Evolutionary conservation across 92 coral and sea anemone genomes (phyloP), one percentile per base, ranked within the genome.

Genomic region (Metridium senile): DNA sequence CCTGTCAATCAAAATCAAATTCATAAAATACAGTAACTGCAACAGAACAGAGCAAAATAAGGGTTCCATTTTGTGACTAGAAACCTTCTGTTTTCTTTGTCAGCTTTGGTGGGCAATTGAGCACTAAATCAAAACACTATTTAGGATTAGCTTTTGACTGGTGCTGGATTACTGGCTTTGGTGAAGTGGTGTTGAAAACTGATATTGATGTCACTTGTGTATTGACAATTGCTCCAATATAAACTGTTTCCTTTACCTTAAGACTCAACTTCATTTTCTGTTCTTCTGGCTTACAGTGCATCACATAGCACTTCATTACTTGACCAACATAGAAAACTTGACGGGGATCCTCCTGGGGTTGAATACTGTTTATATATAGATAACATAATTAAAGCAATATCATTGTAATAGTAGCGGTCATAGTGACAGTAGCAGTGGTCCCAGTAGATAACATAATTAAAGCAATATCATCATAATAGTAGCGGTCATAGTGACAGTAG

Each of bases 301-400:
- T 20, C 2, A 96, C 92, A 76, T 89, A 84, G 56, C 99, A 96
- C 29, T 86, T 62, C 66, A 96, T 75, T 26, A 96, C 99, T 74
- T 96, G 99, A 10, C 99, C 99, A 46, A 89, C 66, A 82, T 96
- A 96, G 71, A 92, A 96, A 25, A 92, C 97, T 56, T 78, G 64
- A 11, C 77, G 76, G 1, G 96, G 97, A 47, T 90, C 90, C 66
- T 91, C 97, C 57, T 87, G 86, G 11, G 90, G 76, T 23, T 90
- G 90, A 58, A 96, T 85, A 31, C 99, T 96, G 79, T 27, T n/a
- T n/a, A n/a, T n/a, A 25, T 11, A 28, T 22, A 64, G 68, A 23
- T 4, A 49, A 1, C 81, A 25, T 47, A 16, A 30, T 8, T 39
- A 19, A 11, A 29, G 62, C 33, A 28, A 30, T 39, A 13, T 13